Base-by-base conservation (phyloP, 2,888 invertebrate genomes). In the Plemyria rubiginata region DNA sequence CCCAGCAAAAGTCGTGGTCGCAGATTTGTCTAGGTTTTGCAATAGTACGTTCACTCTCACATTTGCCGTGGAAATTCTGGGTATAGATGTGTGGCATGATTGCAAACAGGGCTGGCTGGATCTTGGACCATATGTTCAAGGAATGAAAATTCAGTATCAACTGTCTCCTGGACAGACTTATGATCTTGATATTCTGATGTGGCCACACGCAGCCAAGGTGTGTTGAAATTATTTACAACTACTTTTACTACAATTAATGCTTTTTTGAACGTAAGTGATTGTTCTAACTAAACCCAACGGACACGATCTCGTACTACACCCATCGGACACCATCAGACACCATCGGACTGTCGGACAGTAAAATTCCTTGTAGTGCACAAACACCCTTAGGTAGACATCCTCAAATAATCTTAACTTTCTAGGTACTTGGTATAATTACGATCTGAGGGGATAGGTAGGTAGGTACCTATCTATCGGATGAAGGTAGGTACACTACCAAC, bases 191-290 rank as follows among this genome's bases (percentile, higher is more conserved):
- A 71, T 92, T 41, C 66, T 84, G 36, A 83, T 92, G 53, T 92
- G 90, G 88, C 88, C 90, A 7, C 85, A 90, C 67, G 79, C 75
- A 53, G 87, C 84, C 32, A 91, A 92, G 88, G 91, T 90, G 70
- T 38, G 60, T 52, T 5, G 9, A 36, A 36, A 36, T 8, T 8
- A 8, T 4, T 36, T 29, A 29, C 29, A 29, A 29, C 5, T n/a
- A 29, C 29, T 29, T 29, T 29, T n/a, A n/a, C n/a, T n/a, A n/a
- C 29, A 29, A 29, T 32, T 32, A 32, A 38, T 8, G 6, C 8
- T 8, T 11, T 38, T 11, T 38, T 38, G 36, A 11, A 38, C 8
- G 11, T 11, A 11, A 11, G 32, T 32, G 32, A 8, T 32, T 32
- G 1, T 32, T 22, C 22, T 22, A 22, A 22, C 3, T 22, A 22